A percentile compares a stretch with the other conserved stretches of the same genome.
Evolutionary conservation across 1,140 invertebrate genomes (phyloP).

Genomic region (Catajapyx aquilonaris): DNA sequence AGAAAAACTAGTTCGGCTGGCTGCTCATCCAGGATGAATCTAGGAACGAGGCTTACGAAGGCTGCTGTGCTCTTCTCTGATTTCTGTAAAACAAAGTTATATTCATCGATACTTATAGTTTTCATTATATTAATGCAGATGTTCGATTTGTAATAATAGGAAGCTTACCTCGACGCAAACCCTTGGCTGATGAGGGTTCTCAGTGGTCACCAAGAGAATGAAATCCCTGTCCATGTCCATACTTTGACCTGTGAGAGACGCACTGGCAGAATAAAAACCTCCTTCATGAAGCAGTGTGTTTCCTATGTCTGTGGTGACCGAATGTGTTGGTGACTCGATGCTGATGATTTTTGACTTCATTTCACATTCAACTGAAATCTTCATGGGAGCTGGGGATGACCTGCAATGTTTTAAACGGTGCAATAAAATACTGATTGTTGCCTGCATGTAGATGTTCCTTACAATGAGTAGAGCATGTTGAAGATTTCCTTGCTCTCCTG

Average conservation of each 20-base stretch:
- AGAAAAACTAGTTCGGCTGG: slow-evolving; percentile 16
- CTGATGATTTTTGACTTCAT: too few relatives aligned
- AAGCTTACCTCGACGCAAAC: slow-evolving; percentile 7
- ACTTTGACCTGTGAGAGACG: slow-evolving; percentile 7
- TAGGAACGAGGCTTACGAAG: too few relatives aligned
- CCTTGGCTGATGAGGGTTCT: too few relatives aligned
- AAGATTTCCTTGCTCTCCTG: too few relatives aligned
- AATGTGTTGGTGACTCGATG: too few relatives aligned
- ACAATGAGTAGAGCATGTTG: too few relatives aligned
- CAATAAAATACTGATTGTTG: too few relatives aligned
- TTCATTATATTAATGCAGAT: not conserved
- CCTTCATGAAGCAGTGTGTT: not conserved
- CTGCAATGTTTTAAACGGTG: too few relatives aligned
- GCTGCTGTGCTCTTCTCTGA: slow-evolving; percentile 11
- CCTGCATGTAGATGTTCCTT: too few relatives aligned
- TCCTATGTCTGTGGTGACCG: not conserved
- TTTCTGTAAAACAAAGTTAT: slow-evolving; percentile 1
- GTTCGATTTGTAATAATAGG: slow-evolving; percentile 2
- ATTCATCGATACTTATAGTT: not conserved
- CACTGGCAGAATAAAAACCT: not conserved
- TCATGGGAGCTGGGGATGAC: slow-evolving; percentile 1
- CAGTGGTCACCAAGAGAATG: too few relatives aligned
- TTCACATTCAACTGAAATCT: not conserved
- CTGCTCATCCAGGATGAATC: too few relatives aligned
- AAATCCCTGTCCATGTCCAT: too few relatives aligned